phyloP scores from a whole-genome alignment of 2,888 invertebrate species.

The Morinoia aosen region DNA sequence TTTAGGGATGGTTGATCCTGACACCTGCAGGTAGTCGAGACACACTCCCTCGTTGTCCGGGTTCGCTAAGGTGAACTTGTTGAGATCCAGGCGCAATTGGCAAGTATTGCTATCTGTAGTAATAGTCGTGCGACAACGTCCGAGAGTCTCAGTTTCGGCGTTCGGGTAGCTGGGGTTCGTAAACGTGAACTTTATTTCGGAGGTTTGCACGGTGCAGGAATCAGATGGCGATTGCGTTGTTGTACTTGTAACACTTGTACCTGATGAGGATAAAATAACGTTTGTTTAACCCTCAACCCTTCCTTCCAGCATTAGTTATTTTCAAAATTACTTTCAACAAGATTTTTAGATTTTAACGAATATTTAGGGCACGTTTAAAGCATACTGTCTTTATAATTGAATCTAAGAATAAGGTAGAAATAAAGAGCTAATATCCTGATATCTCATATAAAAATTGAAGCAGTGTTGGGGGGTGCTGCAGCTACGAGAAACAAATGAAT shows the following conservation, averaged over 20 bases:
- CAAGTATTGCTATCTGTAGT: constrained; percentile 80
- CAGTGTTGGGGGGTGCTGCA: no score
- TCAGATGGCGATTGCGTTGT: neutral
- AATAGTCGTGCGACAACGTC: constrained; percentile 80
- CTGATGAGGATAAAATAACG: no score
- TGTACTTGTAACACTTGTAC: no score
- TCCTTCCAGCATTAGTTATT: no score
- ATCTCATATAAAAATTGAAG: neutral
- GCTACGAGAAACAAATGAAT: no score
- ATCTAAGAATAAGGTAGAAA: neutral
- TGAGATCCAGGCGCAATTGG: constrained; percentile 84
- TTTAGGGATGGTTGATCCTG: constrained; percentile 68
- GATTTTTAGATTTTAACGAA: no score
- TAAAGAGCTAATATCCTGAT: neutral
- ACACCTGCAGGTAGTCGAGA: constrained; percentile 80
- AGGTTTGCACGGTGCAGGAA: neutral
- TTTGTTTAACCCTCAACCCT: no score
- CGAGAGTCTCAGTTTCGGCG: constrained; percentile 39
- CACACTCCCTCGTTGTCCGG: constrained; percentile 83
- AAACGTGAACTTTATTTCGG: neutral
- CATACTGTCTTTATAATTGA: neutral
- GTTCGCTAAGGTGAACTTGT: constrained; percentile 81
- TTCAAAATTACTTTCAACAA: no score
- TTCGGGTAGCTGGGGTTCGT: neutral
- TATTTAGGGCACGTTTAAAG: no score